Conservation (phyloP, 2,888 invertebrate species). For the Pristionchus fissidentatus region DNA sequence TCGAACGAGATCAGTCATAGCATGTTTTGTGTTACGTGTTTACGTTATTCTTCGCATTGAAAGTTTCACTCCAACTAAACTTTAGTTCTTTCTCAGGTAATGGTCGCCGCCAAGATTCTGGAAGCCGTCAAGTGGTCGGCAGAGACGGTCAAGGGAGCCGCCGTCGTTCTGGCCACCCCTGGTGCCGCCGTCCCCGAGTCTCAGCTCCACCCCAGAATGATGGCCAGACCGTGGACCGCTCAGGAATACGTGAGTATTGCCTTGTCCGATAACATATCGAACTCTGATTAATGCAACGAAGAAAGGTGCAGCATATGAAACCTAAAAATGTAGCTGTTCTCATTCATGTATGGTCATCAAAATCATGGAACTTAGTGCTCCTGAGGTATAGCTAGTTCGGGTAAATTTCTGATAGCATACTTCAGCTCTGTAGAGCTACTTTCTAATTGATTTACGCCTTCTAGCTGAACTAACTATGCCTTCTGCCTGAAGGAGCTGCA, state of each 20-base stretch:
- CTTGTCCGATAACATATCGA: not conserved
- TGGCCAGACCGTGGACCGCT: slow-evolving; percentile 70
- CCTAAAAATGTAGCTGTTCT: too few relatives aligned
- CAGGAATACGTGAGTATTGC: slow-evolving; percentile 67
- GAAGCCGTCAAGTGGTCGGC: slow-evolving; percentile 70
- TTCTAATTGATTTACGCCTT: too few relatives aligned
- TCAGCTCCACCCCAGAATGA: slow-evolving; percentile 70
- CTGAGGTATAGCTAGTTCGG: not conserved
- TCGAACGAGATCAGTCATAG: too few relatives aligned
- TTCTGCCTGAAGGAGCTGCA: too few relatives aligned
- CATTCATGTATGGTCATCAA: too few relatives aligned
- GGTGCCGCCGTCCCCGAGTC: slow-evolving; percentile 69
- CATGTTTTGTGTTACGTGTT: not conserved
- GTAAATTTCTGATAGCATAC: not conserved
- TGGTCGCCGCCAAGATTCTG: slow-evolving; percentile 68
- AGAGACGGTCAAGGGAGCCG: slow-evolving; percentile 68
- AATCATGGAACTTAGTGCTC: too few relatives aligned
- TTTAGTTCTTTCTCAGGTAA: slow-evolving; percentile 45
- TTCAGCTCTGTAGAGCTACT: too few relatives aligned
- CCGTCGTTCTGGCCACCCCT: slow-evolving; percentile 63
- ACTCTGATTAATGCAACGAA: too few relatives aligned
- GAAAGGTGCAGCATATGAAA: too few relatives aligned
- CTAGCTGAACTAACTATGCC: too few relatives aligned
- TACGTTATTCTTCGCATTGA: not conserved
- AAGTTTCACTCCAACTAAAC: not conserved